phyloP scores from a whole-genome alignment of 2,113 vertebrate species.

The Oncorhynchus clarkii region DNA sequence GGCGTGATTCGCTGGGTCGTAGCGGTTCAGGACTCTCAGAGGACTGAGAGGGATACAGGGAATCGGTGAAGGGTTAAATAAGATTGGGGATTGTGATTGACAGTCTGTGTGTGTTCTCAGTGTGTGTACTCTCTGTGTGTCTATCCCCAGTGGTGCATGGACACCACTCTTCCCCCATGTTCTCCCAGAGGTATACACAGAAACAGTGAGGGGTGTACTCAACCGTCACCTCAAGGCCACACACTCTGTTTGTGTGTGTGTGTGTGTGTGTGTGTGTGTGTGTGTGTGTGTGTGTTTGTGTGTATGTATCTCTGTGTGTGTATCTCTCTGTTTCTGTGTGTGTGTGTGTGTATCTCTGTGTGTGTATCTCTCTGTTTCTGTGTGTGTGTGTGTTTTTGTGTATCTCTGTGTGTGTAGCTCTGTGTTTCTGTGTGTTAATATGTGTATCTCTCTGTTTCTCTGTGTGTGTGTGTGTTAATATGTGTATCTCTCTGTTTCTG shows the following conservation, averaged over 20 bases:
- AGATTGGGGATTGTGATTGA: neutral
- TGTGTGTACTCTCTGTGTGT: neutral
- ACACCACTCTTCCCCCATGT: neutral
- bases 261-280: too few relatives aligned
- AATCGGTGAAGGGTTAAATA: neutral
- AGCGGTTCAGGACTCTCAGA: neutral
- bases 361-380: too few relatives aligned
- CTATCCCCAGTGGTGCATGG: neutral
- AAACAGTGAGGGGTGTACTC: neutral
- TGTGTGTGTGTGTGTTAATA: too few relatives aligned
- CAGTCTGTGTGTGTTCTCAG: neutral
- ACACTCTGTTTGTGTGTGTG: neutral
- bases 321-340: accelerated
- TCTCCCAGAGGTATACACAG: neutral
- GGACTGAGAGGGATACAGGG: neutral
- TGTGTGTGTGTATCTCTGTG: too few relatives aligned
- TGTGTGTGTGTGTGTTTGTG: too few relatives aligned
- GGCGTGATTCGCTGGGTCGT: neutral
- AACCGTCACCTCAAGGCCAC: neutral
- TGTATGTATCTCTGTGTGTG: too few relatives aligned
- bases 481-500: neutral
- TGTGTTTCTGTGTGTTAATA: too few relatives aligned
- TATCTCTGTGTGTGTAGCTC: too few relatives aligned
- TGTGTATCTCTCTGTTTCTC: too few relatives aligned
- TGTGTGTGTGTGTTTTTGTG: too few relatives aligned